These are phyloP conservation scores for Silurus aristotelis DNA, from an alignment of 2,797 vertebrate genomes.

Conservation along the genomic window DNA sequence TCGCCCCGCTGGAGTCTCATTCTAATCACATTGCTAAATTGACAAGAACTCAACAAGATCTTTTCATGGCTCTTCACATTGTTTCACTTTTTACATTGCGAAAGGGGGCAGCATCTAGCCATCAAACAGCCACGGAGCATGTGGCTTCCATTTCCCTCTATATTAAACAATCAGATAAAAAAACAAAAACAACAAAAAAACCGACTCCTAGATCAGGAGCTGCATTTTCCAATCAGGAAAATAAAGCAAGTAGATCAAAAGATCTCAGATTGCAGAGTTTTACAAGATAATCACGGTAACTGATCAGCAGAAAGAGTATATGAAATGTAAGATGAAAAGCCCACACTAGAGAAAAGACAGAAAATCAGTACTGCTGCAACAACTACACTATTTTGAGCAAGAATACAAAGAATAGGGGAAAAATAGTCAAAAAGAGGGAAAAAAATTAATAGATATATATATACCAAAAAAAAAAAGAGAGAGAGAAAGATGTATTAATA, in stretches of 20 bases:
- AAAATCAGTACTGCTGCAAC: constrained; percentile 37
- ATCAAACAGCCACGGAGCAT: neutral
- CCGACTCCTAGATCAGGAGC: constrained; percentile 47
- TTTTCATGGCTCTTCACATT: neutral
- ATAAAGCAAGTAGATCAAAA: constrained; percentile 50
- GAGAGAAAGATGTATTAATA: neutral
- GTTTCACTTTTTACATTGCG: constrained; percentile 17
- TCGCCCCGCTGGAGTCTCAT: neutral
- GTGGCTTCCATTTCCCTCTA: neutral
- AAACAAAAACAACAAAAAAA: constrained; percentile 46
- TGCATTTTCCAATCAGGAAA: constrained; percentile 52
- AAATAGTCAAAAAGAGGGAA: constrained; percentile 16
- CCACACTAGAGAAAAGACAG: constrained; percentile 57
- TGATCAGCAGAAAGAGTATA: constrained; percentile 35
- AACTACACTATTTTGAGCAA: constrained; percentile 34
- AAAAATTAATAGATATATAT: constrained; percentile 31
- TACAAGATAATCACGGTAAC: constrained; percentile 39
- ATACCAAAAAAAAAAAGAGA: constrained; percentile 25
- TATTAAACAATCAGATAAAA: constrained; percentile 27
- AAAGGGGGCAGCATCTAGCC: constrained; percentile 51
- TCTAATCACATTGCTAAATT: neutral
- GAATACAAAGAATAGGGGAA: constrained; percentile 28
- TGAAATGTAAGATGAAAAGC: constrained; percentile 47
- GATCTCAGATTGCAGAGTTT: constrained; percentile 38
- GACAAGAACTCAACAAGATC: neutral